These are phyloP conservation scores for Tilapia sparmanii DNA, from an alignment of 2,113 vertebrate genomes.

Conservation along the genomic window DNA sequence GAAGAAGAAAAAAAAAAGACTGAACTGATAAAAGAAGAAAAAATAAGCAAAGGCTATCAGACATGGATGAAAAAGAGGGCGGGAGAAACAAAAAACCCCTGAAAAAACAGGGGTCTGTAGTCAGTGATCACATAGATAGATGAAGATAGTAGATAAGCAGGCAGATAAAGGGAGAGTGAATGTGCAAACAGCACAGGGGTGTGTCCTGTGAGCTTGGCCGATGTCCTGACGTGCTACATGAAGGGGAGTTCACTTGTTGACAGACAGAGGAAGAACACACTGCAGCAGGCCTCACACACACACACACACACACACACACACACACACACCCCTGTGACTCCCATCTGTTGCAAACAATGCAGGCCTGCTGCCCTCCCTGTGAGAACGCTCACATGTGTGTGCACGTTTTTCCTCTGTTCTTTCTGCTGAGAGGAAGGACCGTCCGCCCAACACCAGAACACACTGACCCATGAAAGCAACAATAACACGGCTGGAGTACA, in stretches of 20 bases:
- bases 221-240: conserved; percentile 23
- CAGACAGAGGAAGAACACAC: conserved; percentile 47
- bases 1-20: fast-evolving
- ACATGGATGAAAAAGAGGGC: neutral
- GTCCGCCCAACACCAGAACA: neutral
- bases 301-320: conserved; percentile 13
- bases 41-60: neutral
- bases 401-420: conserved; percentile 61
- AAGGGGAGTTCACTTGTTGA: conserved; percentile 45
- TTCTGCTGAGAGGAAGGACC: conserved; percentile 15
- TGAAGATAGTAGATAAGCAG: neutral
- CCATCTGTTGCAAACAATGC: conserved; percentile 64
- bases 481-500: neutral
- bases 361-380: conserved; percentile 40
- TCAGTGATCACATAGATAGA: neutral
- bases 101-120: neutral
- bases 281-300: neutral
- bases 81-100: fast-evolving
- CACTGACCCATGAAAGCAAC: conserved; percentile 3
- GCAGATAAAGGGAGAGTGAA: neutral
- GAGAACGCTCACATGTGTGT: conserved; percentile 54
- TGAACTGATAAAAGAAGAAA: neutral
- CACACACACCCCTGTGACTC: conserved; percentile 33
- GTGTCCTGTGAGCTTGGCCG: conserved; percentile 44
- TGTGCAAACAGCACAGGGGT: conserved; percentile 30